Evolutionary conservation across 2,888 invertebrate species (phyloP), one percentile per base, ranked within the genome.

Genomic region (Lasioglossum figueresi): DNA sequence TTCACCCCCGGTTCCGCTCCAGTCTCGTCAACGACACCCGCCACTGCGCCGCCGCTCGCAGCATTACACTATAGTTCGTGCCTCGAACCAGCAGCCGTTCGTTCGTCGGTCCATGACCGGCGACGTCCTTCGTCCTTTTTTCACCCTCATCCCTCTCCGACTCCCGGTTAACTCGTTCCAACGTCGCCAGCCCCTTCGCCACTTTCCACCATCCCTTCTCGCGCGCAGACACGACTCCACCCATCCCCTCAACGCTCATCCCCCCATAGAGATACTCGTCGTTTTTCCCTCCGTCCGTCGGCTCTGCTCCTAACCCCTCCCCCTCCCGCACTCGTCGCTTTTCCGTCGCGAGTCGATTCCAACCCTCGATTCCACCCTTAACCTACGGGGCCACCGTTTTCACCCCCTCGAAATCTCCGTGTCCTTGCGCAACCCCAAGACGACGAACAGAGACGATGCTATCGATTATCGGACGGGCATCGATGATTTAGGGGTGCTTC

Each of bases 381-480:
- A 66, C 66, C 66, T 66, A 34, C 66, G 66, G 16, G 27, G 59
- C 59, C 14, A 59, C 27, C 59, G 59, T 48, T 48, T 59, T 31
- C 63, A 27, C 63, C 31, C 63, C 16, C 66, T 66, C 34, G 80
- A 79, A 89, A 80, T 83, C 79, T 79, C 80, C 76, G 79, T 76
- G 86, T 87, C 83, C 88, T 90, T 84, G 85, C 90, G 79, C 85
- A 89, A 91, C 84, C 86, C 84, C 83, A 87, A 84, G 87, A 91
- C 88, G 59, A 12, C 59, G 27, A 4, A 59, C 23, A 52, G 52
- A 52, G 52, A 10, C 23, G 23, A 8, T 23, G 23, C 23, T 23
- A 52, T 23, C 52, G 52, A 52, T 52, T 52, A 52, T 48, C 8
- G 23, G 23, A 23, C 48, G 23, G 48, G 48, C 19, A 52, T 52